Base-by-base conservation (phyloP, 2,888 invertebrate species). In the Xanthorhoe designata region DNA sequence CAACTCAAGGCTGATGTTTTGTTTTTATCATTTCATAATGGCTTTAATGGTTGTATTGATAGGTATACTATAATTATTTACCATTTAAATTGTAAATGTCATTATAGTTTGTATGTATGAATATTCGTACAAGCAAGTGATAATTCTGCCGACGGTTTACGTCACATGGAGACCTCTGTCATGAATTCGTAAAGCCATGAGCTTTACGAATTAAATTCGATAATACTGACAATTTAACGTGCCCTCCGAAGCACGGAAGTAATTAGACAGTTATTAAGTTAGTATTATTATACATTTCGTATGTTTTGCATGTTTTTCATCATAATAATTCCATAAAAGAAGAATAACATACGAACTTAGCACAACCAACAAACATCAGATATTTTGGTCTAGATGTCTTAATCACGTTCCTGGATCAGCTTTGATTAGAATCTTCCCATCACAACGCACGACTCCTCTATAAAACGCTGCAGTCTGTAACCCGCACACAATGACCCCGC, bases 401-500 rank as follows among this genome's bases (percentile, higher is more conserved):
- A 63, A 69, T 68, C 69, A 52, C 18, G 54, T 58, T 64, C 51
- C 64, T 56, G 58, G 60, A 61, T 72, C 74, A 58, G 45, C 53
- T 56, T 55, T 54, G 70, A 76, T 72, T 68, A 74, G 65, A 66
- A 75, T 75, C 75, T 70, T 78, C 68, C 73, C 75, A 75, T 79
- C 75, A 60, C 72, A 77, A 71, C 69, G 70, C 75, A 78, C 75
- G 83, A 75, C 81, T 75, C 66, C 73, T 86, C 86, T 84, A 83
- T 75, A 75, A 75, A 71, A 75, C 77, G 62, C 78, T 74, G 68
- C 64, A 72, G 76, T 85, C 85, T 85, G 75, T 75, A 74, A 78
- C 71, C 71, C 77, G 71, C 78, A 85, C 85, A 88, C 91, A 90
- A 90, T 89, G 91, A 90, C 89, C 88, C 81, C 85, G 78, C 88